Conservation (phyloP, 2,888 invertebrate species). For the Drosophila falleni region DNA sequence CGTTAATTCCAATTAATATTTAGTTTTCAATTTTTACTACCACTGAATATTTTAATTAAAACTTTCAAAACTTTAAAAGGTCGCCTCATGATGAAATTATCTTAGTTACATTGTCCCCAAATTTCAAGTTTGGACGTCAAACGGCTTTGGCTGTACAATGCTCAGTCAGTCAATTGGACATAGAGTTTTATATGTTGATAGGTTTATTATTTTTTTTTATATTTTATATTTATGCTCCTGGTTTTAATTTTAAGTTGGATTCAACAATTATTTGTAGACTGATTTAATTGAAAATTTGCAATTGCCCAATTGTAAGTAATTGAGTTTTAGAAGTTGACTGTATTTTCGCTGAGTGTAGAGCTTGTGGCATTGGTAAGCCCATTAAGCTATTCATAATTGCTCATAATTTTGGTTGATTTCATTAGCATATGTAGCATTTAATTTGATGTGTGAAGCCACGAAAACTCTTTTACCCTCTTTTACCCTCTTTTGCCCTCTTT, state of each 20-base stretch:
- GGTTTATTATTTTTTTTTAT: neutral
- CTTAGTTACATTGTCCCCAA: too few species aligned
- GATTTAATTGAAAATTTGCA: neutral
- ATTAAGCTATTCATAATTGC: constrained; percentile 77
- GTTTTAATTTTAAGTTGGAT: neutral
- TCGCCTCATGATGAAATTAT: too few species aligned
- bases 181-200: too few species aligned
- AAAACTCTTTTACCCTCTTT: constrained; percentile 8
- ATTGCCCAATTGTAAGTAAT: constrained; percentile 2
- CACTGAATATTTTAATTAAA: too few species aligned
- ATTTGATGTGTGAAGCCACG: constrained; percentile 71
- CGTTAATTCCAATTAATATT: too few species aligned
- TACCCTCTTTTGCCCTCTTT: constrained; percentile 1
- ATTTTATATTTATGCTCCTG: neutral
- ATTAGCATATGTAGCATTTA: constrained; percentile 78
- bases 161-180: too few species aligned
- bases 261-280: neutral
- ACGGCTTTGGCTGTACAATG: too few species aligned
- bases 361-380: constrained; percentile 50
- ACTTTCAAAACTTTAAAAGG: too few species aligned
- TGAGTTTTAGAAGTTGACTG: neutral
- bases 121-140: too few species aligned
- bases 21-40: too few species aligned
- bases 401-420: constrained; percentile 79
- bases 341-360: constrained; percentile 13